These are phyloP conservation scores for Aramus guarauna DNA, from an alignment of 2,113 vertebrate genomes.

Conservation along the genomic window DNA sequence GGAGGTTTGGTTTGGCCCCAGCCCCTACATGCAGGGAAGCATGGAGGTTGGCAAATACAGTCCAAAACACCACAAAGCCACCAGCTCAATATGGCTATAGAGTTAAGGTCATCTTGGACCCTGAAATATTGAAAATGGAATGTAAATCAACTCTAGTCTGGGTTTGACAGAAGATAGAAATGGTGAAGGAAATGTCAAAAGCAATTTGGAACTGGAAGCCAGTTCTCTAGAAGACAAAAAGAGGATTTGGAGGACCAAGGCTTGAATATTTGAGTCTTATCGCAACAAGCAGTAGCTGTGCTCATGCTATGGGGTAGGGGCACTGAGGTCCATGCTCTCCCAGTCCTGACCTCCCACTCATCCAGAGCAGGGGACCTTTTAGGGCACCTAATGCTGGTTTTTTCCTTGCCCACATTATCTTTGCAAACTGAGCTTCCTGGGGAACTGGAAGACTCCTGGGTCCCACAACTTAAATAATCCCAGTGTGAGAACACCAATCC, in stretches of 20 bases:
- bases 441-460: not conserved
- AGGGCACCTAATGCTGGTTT: not conserved
- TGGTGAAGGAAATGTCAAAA: not conserved
- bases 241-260: not conserved
- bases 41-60: not conserved
- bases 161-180: not conserved
- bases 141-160: not conserved
- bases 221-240: not conserved
- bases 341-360: not conserved
- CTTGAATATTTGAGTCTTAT: not conserved
- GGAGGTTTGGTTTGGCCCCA: not conserved
- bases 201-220: not conserved
- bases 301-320: not conserved
- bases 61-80: not conserved
- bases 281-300: not conserved
- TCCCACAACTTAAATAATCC: not conserved
- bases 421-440: not conserved
- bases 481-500: not conserved
- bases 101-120: not conserved
- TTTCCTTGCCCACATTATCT: not conserved
- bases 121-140: not conserved
- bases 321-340: not conserved
- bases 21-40: not conserved
- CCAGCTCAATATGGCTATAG: not conserved
- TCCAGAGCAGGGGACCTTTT: not conserved